Evolutionary conservation across 2,888 invertebrate genomes (phyloP).

Genomic region (Lithophane leautieri): DNA sequence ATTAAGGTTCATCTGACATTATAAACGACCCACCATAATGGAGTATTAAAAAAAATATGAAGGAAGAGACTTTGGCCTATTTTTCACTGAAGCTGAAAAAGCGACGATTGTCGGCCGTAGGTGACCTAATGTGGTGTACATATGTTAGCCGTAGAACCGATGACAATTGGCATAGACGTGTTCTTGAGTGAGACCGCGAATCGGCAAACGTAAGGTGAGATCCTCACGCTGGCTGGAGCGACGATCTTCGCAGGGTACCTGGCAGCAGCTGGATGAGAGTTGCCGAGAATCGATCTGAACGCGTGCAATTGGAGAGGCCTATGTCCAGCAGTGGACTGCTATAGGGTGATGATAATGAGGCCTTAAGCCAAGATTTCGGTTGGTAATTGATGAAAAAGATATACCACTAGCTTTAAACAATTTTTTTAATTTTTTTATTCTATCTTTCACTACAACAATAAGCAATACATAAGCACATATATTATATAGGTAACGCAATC

Average conservation of each 20-base stretch:
- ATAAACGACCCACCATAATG: not conserved
- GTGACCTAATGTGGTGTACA: too few relatives aligned
- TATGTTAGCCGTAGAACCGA: too few relatives aligned
- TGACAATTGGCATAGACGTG: too few relatives aligned
- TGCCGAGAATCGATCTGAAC: too few relatives aligned
- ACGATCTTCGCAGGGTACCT: too few relatives aligned
- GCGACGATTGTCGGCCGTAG: not conserved
- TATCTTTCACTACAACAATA: slow-evolving; percentile 45
- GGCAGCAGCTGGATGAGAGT: too few relatives aligned
- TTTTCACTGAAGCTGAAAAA: not conserved
- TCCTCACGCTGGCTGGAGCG: too few relatives aligned
- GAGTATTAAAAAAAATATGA: not conserved
- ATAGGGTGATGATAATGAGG: too few relatives aligned
- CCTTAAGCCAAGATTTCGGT: not conserved
- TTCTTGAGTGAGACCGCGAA: too few relatives aligned
- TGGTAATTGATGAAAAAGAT: not conserved
- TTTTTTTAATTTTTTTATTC: not conserved
- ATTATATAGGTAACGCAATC: slow-evolving; percentile 67
- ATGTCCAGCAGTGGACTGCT: too few relatives aligned
- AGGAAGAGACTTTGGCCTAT: not conserved
- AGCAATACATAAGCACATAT: slow-evolving; percentile 53
- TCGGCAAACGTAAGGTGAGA: too few relatives aligned
- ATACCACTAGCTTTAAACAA: not conserved
- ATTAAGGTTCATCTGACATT: not conserved
- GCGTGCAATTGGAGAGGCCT: too few relatives aligned